Conservation (phyloP, 2,797 vertebrate genomes). For the Myotis vivesi region DNA sequence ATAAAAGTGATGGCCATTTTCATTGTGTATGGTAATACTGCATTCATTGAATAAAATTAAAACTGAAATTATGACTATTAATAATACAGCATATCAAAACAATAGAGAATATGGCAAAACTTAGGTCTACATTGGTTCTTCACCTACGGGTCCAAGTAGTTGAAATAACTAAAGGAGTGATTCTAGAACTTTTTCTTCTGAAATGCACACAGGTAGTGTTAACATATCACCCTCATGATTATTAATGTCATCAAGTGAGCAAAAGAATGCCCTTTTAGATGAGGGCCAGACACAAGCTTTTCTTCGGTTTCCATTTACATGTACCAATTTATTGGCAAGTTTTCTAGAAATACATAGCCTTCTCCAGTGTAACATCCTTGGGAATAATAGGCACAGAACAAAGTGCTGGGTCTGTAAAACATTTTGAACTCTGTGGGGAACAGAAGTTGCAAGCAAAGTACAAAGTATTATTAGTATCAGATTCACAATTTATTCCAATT, state of each 20-base stretch:
- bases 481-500: conserved; percentile 32
- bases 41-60: neutral
- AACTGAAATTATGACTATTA: neutral
- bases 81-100: neutral
- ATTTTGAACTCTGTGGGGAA: conserved; percentile 60
- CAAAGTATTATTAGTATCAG: conserved; percentile 47
- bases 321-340: conserved; percentile 9
- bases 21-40: neutral
- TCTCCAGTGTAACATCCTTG: conserved; percentile 43
- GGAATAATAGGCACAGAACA: conserved; percentile 55
- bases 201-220: neutral
- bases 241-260: neutral
- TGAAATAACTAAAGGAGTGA: neutral
- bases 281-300: neutral
- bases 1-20: neutral
- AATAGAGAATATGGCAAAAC: neutral
- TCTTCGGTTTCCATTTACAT: conserved; percentile 43
- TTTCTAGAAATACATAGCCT: conserved; percentile 61
- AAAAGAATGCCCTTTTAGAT: conserved; percentile 10
- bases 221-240: neutral
- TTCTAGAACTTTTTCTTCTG: neutral
- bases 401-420: conserved; percentile 65
- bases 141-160: neutral
- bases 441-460: conserved; percentile 38
- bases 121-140: neutral